These are phyloP conservation scores for Formica selysi DNA, from an alignment of 1,140 invertebrate genomes.

Conservation along the genomic window DNA sequence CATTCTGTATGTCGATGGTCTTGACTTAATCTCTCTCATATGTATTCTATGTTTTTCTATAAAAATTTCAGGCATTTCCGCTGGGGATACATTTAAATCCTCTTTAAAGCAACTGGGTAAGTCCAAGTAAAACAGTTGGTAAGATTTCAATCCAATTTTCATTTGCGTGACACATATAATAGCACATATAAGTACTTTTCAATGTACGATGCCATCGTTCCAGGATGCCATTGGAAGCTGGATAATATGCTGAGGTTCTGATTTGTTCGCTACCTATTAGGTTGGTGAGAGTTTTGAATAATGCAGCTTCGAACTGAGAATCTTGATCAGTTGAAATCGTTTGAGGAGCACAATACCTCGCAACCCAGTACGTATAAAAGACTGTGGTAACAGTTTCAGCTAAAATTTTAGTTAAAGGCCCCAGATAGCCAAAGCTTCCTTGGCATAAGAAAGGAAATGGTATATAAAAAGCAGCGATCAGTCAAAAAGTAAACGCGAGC, in stretches of 20 bases:
- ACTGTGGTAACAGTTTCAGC: neutral
- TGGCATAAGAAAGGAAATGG: too few species aligned
- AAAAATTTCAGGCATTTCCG: neutral
- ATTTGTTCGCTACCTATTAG: neutral
- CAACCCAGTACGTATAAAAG: neutral
- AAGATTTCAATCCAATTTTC: neutral
- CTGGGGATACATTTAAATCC: neutral
- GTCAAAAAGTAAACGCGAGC: too few species aligned
- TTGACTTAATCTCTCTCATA: neutral
- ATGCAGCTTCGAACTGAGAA: conserved; percentile 4
- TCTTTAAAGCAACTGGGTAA: neutral
- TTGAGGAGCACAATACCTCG: neutral
- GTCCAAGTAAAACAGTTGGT: neutral
- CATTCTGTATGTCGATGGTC: neutral
- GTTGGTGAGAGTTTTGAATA: conserved; percentile 14
- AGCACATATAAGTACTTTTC: neutral
- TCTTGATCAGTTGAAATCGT: conserved; percentile 38
- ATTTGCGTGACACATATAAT: neutral
- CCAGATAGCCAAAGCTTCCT: too few species aligned
- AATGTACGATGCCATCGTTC: conserved; percentile 20
- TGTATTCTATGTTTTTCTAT: neutral
- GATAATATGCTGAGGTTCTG: conserved; percentile 25
- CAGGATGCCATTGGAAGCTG: conserved; percentile 22
- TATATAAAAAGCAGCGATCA: too few species aligned
- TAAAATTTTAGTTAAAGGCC: neutral